Conservation (phyloP, 1,140 invertebrate genomes). For the Agraylea sexmaculata region DNA sequence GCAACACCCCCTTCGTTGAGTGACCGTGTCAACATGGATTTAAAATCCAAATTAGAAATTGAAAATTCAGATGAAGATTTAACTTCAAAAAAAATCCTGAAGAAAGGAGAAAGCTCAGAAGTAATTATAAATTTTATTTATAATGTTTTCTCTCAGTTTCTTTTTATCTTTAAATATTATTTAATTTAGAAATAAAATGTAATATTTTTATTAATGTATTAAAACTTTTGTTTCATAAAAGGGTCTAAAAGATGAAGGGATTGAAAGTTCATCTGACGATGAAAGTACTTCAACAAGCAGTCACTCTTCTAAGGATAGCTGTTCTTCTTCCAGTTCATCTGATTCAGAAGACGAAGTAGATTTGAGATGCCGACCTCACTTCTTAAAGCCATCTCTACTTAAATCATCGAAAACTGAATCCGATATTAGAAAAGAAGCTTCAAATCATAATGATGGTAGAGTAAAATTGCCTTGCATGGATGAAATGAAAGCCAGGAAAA, state of each 20-base stretch:
- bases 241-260: constrained; percentile 40
- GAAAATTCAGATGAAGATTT: too few species aligned
- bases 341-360: constrained; percentile 18
- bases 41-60: too few species aligned
- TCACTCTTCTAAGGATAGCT: constrained; percentile 36
- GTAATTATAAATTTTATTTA: constrained; percentile 19
- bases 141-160: background rate
- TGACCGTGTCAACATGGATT: too few species aligned
- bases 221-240: constrained; percentile 15
- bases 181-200: background rate
- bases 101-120: constrained; percentile 39
- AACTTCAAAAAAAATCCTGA: constrained; percentile 23
- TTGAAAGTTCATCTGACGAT: constrained; percentile 39
- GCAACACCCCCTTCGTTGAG: too few species aligned
- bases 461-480: constrained; percentile 20
- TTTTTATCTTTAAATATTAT: background rate
- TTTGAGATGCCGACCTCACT: constrained; percentile 18
- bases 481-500: constrained; percentile 17
- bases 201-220: background rate
- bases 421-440: constrained; percentile 24
- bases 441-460: constrained; percentile 6
- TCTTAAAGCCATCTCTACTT: constrained; percentile 31
- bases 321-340: constrained; percentile 36
- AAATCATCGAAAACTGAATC: constrained; percentile 36
- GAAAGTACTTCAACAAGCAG: constrained; percentile 32